A percentile compares a stretch with the other conserved stretches of the same genome.
Conservation (phyloP, 2,797 vertebrate genomes). For the Acrossocheilus fasciatus region DNA sequence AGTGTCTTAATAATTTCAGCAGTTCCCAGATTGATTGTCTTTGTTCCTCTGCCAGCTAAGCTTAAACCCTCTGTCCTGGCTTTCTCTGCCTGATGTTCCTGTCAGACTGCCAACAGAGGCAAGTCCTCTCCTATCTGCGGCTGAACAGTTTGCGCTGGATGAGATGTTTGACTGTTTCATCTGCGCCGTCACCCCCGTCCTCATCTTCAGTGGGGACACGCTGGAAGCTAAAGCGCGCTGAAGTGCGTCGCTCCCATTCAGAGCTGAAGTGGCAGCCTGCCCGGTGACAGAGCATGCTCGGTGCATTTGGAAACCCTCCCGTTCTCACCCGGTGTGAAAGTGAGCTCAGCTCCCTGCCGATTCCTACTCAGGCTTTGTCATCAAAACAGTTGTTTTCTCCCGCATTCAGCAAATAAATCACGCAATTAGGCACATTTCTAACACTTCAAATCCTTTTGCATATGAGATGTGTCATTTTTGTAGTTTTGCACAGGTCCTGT, state of each 20-base stretch:
- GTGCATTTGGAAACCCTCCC: slow-evolving; percentile 45
- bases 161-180: slow-evolving; percentile 59
- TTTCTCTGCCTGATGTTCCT: slow-evolving; percentile 50
- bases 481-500: neutral
- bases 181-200: slow-evolving; percentile 54
- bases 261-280: slow-evolving; percentile 55
- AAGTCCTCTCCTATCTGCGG: slow-evolving; percentile 49
- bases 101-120: slow-evolving; percentile 57
- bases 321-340: slow-evolving; percentile 42
- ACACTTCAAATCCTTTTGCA: neutral
- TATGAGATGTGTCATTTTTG: neutral
- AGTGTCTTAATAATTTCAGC: slow-evolving; percentile 53
- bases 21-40: slow-evolving; percentile 43
- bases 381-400: slow-evolving; percentile 15
- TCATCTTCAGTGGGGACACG: slow-evolving; percentile 56
- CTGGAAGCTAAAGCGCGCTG: slow-evolving; percentile 56
- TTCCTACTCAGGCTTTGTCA: neutral
- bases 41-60: slow-evolving; percentile 61
- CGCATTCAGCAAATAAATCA: slow-evolving; percentile 9
- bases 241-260: slow-evolving; percentile 53
- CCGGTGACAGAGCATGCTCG: slow-evolving; percentile 41
- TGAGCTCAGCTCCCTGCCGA: slow-evolving; percentile 25
- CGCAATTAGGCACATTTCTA: neutral
- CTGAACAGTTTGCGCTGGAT: slow-evolving; percentile 41
- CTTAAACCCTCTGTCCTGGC: slow-evolving; percentile 59